Base-by-base conservation (phyloP, 1,140 invertebrate species). In the Cotesia typhae region DNA sequence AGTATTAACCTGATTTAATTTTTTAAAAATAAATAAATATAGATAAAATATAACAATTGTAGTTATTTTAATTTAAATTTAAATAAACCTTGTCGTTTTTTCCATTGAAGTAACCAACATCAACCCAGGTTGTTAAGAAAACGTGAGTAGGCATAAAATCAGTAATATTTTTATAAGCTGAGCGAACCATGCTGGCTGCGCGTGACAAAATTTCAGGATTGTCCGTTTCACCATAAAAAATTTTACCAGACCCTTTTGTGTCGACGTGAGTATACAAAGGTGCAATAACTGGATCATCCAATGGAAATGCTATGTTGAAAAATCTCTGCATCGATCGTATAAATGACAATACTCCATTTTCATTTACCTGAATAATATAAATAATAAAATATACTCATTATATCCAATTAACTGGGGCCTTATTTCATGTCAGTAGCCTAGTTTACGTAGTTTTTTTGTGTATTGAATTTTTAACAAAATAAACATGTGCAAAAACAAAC, bases 191-290 rank as follows among this genome's bases (percentile, higher is more conserved):
- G 70, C 89, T 87, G 3, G 90, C 89, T 0, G 93, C 93, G 78
- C 91, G 90, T 4, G 89, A 81, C 12, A 97, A 74, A 1, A 92
- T 80, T 3, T 89, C 87, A 0, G 87, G 80, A 70, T 94, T 89
- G 61, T 90, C 85, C 0, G 94, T 92, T 87, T 96, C 92, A 72
- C 92, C 91, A 80, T 94, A 96, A 74, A 91, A 95, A 60, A 98
- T 90, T 1, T 86, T 87, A 10, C 96, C 96, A 3, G 88, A 85
- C 35, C 82, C 87, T n/a, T 90, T 89, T 0, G 92, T 95, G 80
- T 98, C 96, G 1, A 98, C 90, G 82, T 98, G 97, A 0, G 94
- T 91, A 79, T 98, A 97, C 72, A 98, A 93, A 0, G 94, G 94
- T 0, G 96, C 94, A 74, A 98, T 95, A 0, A 95, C 90, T 0